Conservation (phyloP, 2,888 invertebrate species). For the Torymus aiolomorphi region DNA sequence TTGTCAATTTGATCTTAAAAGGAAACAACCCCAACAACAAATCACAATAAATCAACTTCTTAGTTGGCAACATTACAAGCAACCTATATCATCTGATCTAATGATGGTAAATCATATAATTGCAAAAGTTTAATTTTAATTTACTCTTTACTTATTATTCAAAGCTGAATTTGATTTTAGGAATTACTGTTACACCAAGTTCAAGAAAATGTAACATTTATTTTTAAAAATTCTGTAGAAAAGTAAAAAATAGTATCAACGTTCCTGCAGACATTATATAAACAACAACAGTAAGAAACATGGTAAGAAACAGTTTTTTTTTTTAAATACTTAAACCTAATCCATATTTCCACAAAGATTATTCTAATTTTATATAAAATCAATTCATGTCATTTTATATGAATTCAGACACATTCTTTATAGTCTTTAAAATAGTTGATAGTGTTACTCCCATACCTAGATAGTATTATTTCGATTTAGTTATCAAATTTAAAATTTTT, state of each 20-base stretch:
- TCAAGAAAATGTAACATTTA: conserved; percentile 68
- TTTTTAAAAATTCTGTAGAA: conserved; percentile 68
- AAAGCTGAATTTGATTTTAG: conserved; percentile 63
- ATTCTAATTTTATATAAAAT: too few species aligned
- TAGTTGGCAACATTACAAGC: conserved; percentile 76
- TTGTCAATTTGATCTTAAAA: conserved; percentile 65
- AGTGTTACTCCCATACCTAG: too few species aligned
- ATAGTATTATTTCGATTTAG: too few species aligned
- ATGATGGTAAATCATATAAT: conserved; percentile 68
- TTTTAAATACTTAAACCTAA: not conserved
- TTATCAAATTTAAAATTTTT: not conserved
- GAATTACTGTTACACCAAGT: conserved; percentile 68
- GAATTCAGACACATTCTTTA: too few species aligned
- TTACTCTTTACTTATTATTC: not conserved
- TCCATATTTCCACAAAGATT: not conserved
- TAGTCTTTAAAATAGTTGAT: too few species aligned
- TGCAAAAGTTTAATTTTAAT: conserved; percentile 14
- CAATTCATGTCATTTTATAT: too few species aligned
- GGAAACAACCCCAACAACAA: conserved; percentile 60
- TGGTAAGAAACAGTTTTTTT: conserved; percentile 24
- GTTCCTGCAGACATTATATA: not conserved
- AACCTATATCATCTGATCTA: conserved; percentile 70
- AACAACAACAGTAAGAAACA: conserved; percentile 6
- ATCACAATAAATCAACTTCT: conserved; percentile 75
- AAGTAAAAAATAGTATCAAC: conserved; percentile 38